phyloP scores from a whole-genome alignment of 2,888 invertebrate genomes.

The Nematopogon swammerdamellus region DNA sequence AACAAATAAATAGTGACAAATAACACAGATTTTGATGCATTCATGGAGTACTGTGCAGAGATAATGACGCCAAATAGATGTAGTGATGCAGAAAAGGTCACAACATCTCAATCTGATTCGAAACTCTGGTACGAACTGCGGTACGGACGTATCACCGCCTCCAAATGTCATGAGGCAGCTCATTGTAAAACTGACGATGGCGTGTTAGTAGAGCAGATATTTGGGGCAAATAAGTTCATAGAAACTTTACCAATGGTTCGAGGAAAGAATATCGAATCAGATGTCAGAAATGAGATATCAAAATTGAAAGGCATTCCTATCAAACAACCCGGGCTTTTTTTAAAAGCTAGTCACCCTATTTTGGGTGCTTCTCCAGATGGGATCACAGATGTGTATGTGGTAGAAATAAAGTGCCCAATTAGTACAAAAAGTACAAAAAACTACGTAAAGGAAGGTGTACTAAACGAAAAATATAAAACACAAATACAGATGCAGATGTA shows the following conservation, averaged over 20 bases:
- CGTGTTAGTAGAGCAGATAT: conserved; percentile 8
- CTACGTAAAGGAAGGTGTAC: background rate
- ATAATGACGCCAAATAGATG: conserved; percentile 1
- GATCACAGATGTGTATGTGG: background rate
- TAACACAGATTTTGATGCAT: no score
- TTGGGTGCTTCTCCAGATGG: background rate
- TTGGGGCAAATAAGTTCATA: conserved; percentile 6
- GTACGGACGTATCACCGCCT: conserved; percentile 14
- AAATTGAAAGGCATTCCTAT: background rate
- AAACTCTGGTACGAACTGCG: conserved; percentile 11
- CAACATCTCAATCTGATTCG: conserved; percentile 8
- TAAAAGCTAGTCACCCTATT: background rate
- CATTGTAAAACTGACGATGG: conserved; percentile 11
- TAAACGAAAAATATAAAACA: background rate
- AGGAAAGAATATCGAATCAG: background rate
- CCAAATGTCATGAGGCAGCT: conserved; percentile 13
- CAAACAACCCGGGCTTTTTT: background rate
- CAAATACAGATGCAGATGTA: background rate
- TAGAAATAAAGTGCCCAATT: background rate
- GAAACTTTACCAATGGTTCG: background rate
- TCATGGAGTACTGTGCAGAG: no score
- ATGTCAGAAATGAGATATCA: background rate
- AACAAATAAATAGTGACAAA: no score
- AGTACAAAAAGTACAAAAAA: background rate
- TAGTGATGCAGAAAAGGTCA: conserved; percentile 6